Evolutionary conservation across 2,888 invertebrate species (phyloP).

Genomic region (Cepaea hortensis): DNA sequence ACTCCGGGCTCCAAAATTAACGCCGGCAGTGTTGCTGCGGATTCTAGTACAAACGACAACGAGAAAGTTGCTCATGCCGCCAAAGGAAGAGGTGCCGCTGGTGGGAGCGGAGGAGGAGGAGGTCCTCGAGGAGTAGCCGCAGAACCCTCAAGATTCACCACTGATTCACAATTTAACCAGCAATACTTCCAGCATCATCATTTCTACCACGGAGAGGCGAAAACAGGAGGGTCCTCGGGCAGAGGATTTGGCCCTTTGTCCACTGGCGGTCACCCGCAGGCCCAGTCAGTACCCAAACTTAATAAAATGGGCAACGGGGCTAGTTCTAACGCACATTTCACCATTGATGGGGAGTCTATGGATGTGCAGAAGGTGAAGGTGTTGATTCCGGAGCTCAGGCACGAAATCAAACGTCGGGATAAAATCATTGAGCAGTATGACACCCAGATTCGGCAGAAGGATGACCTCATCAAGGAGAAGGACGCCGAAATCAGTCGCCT

Average conservation of each 20-base stretch:
- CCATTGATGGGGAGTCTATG: slow-evolving; percentile 69
- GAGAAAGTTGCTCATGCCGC: slow-evolving; percentile 23
- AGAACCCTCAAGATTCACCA: neutral
- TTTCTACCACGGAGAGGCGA: slow-evolving; percentile 7
- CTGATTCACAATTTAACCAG: slow-evolving; percentile 4
- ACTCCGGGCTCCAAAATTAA: slow-evolving; percentile 22
- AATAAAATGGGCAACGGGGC: slow-evolving; percentile 73
- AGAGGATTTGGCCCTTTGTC: slow-evolving; percentile 3
- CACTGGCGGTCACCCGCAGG: slow-evolving; percentile 25
- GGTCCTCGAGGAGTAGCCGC: neutral
- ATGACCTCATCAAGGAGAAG: slow-evolving; percentile 80
- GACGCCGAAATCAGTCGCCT: slow-evolving; percentile 82
- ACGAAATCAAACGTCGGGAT: slow-evolving; percentile 78
- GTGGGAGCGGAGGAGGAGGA: slow-evolving; percentile 26
- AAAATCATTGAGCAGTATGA: slow-evolving; percentile 78
- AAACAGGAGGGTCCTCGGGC: neutral
- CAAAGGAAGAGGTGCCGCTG: slow-evolving; percentile 17
- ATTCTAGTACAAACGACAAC: neutral
- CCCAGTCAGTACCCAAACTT: slow-evolving; percentile 29
- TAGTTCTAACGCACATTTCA: slow-evolving; percentile 64
- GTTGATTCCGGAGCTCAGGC: slow-evolving; percentile 77
- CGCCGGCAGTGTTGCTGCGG: slow-evolving; percentile 20
- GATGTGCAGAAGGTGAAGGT: slow-evolving; percentile 70
- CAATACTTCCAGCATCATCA: slow-evolving; percentile 8
- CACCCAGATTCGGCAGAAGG: slow-evolving; percentile 80